Evolutionary conservation across 2,888 invertebrate genomes (phyloP), one percentile per base, ranked within the genome.

Genomic region (Poecilus cupreus): DNA sequence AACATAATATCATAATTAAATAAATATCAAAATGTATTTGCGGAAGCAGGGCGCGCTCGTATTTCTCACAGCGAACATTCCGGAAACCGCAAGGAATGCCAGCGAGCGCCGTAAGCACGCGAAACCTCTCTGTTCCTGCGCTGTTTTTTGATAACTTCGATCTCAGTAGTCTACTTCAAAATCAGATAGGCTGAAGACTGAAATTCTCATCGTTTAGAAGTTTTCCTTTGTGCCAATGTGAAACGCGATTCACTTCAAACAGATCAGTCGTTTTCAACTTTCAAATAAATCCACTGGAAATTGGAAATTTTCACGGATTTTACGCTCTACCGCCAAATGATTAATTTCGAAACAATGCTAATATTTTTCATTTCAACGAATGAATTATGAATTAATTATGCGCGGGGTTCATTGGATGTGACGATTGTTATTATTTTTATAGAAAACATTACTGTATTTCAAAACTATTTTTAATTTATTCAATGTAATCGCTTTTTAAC

Each of bases 281-380:
- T 32, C 37, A 70, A 43, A 43, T 39, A 70, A 70, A 70, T 70
- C 70, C 20, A 39, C 18, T 39, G 18, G 54, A 18, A 70, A 70
- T 70, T 70, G 64, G 70, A 70, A 70, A 70, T 70, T 37, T 70
- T 70, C 70, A 70, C 39, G 70, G 39, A 60, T 54, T 70, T 37
- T 22, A 39, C n/a, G 70, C 16, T 3, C 26, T 8, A 8, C 39
- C n/a, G 70, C 22, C 18, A 37, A 70, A 70, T 70, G 70, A 70
- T 70, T 68, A 26, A 68, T 68, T 39, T 37, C 20, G 37, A 70
- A 39, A 70, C 70, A 70, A 70, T 60, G 60, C 24, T 32, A 54
- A 26, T 54, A 13, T 60, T 57, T 60, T 60, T 51, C 18, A 60
- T 60, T 60, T 60, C 5, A 60, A 13, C 26, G 60, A 60, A 60